Conservation (phyloP, 1,140 invertebrate genomes). For the Ladona fulva region DNA sequence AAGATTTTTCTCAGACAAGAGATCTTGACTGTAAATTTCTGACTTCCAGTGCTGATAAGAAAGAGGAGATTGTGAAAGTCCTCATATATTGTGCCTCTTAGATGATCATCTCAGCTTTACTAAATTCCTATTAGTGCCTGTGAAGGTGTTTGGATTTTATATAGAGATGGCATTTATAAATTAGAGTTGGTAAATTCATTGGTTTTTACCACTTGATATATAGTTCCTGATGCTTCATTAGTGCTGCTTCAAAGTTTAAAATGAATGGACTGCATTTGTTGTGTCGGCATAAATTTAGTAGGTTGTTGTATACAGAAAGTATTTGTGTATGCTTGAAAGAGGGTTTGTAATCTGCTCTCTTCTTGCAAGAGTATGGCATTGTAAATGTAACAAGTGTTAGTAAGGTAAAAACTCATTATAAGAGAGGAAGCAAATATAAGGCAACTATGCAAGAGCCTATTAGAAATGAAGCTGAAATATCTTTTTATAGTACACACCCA, state of each 20-base stretch:
- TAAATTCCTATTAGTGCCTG: not conserved
- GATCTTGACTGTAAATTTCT: too few species aligned
- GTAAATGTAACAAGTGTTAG: too few species aligned
- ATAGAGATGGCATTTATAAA: not conserved
- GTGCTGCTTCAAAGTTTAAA: not conserved
- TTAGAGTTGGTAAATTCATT: not conserved
- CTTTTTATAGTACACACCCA: too few species aligned
- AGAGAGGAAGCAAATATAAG: too few species aligned
- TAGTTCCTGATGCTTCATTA: constrained; percentile 6
- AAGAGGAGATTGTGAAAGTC: not conserved
- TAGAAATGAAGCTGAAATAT: too few species aligned
- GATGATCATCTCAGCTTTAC: not conserved
- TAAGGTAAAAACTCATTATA: too few species aligned
- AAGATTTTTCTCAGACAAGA: too few species aligned
- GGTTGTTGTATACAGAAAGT: not conserved
- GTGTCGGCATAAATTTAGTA: not conserved
- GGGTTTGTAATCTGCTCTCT: too few species aligned
- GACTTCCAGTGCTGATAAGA: not conserved
- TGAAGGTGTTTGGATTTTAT: not conserved
- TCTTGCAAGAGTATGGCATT: too few species aligned
- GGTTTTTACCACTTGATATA: not conserved
- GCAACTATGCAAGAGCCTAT: too few species aligned
- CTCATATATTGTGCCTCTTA: not conserved
- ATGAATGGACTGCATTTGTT: not conserved
- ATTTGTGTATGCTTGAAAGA: too few species aligned